Conservation (phyloP, 2,888 invertebrate genomes). For the Caenorhabditis sp. region DNA sequence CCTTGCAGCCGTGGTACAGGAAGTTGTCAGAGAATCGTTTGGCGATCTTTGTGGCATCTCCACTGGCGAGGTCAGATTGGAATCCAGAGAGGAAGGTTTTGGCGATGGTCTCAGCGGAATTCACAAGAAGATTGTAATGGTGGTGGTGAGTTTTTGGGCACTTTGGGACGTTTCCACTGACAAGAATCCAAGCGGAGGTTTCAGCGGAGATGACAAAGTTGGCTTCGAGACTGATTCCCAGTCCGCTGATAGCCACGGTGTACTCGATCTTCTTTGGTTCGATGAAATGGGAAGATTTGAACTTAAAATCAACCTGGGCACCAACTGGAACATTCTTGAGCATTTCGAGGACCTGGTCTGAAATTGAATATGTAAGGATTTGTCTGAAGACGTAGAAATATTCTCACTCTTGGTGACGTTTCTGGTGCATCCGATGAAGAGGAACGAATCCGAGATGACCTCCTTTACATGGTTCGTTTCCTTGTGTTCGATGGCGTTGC, state of each 20-base stretch:
- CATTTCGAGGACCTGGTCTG: not conserved
- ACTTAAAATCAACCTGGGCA: not conserved
- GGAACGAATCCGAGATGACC: not conserved
- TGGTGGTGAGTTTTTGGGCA: not conserved
- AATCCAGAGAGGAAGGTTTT: no score
- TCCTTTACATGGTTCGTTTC: not conserved
- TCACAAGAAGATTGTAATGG: no score
- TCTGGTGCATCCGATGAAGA: not conserved
- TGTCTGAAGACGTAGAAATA: not conserved
- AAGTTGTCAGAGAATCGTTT: no score
- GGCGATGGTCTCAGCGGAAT: no score
- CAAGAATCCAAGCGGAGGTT: not conserved
- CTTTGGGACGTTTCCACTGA: not conserved
- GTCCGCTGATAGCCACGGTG: not conserved
- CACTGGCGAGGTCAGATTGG: no score
- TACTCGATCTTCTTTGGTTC: not conserved
- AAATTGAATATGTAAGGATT: not conserved
- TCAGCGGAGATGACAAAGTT: not conserved
- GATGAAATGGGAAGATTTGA: not conserved
- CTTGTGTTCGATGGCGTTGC: not conserved
- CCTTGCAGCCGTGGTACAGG: no score
- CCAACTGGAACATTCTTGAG: not conserved
- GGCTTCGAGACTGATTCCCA: not conserved
- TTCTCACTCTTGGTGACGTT: not conserved
- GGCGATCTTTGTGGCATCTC: no score